Percentiles rank a stretch among this genome's conserved stretches.
Evolutionary conservation across 2,797 vertebrate genomes (phyloP).

Genomic region (Cirrhinus molitorella): DNA sequence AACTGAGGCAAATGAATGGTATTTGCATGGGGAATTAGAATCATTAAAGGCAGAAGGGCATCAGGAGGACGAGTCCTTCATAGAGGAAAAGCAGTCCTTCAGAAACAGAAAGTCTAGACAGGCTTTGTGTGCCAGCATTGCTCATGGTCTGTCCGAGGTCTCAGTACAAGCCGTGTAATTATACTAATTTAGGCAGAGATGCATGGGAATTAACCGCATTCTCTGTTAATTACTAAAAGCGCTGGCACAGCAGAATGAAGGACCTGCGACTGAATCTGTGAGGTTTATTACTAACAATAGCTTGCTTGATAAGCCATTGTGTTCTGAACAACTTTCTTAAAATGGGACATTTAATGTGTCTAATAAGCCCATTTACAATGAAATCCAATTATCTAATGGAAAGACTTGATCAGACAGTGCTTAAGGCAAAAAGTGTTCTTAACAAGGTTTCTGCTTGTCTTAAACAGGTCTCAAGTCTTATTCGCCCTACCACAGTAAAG

Average conservation of each 20-base stretch:
- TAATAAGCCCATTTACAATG: slow-evolving; percentile 1
- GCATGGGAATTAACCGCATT: slow-evolving; percentile 8
- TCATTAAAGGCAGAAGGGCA: slow-evolving; percentile 83
- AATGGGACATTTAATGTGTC: slow-evolving; percentile 23
- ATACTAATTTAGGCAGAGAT: slow-evolving; percentile 23
- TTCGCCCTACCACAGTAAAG: too few relatives aligned
- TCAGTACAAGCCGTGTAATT: slow-evolving; percentile 21
- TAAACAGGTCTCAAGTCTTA: too few relatives aligned
- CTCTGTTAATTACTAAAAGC: slow-evolving; percentile 37
- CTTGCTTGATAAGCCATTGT: slow-evolving; percentile 20
- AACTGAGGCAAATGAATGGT: slow-evolving; percentile 87
- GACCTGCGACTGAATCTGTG: not conserved
- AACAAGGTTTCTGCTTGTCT: not conserved
- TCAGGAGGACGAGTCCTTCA: slow-evolving; percentile 79
- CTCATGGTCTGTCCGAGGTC: slow-evolving; percentile 32
- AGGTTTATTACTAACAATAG: not conserved
- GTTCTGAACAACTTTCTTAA: not conserved
- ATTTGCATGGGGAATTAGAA: slow-evolving; percentile 88
- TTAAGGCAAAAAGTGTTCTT: not conserved
- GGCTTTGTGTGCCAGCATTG: slow-evolving; percentile 46
- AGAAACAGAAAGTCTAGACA: slow-evolving; percentile 49
- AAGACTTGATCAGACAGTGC: not conserved
- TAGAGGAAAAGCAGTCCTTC: slow-evolving; percentile 47
- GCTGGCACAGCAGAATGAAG: slow-evolving; percentile 36
- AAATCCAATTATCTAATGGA: not conserved